Conservation (phyloP, 2,797 vertebrate genomes). For the Peromyscus aztecus region DNA sequence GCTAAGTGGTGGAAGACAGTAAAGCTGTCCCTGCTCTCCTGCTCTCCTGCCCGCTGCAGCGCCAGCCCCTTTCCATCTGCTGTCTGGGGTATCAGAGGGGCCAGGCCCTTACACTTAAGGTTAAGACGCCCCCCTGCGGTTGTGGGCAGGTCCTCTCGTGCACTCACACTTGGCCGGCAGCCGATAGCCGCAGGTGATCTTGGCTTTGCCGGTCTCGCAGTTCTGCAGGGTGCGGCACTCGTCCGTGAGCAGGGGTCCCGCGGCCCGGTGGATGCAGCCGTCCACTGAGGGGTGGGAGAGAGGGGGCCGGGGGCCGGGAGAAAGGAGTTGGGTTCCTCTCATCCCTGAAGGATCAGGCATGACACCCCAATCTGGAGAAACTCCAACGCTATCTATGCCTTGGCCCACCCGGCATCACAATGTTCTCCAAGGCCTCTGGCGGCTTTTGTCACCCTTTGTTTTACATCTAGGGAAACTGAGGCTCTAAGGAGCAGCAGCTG, state of each 20-base stretch:
- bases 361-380: not conserved
- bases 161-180: conserved; percentile 95
- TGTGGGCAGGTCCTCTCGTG: not conserved
- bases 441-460: rapidly evolving
- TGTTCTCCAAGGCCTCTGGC: not conserved
- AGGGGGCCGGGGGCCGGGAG: not conserved
- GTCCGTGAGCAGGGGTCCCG: conserved; percentile 91
- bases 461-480: not conserved
- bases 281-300: conserved; percentile 89
- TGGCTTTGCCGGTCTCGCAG: conserved; percentile 94
- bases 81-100: not conserved
- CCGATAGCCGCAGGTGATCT: conserved; percentile 93
- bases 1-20: not conserved
- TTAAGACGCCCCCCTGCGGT: not conserved
- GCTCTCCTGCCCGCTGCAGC: not conserved
- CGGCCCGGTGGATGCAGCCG: conserved; percentile 93
- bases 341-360: not conserved
- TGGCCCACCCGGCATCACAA: not conserved
- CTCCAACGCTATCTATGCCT: not conserved
- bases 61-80: not conserved
- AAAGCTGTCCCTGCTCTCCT: not conserved
- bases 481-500: not conserved
- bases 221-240: conserved; percentile 92
- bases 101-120: not conserved
- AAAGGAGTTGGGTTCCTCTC: not conserved